Evolutionary conservation across 2,113 vertebrate species (phyloP).

Genomic region (Scortum barcoo): DNA sequence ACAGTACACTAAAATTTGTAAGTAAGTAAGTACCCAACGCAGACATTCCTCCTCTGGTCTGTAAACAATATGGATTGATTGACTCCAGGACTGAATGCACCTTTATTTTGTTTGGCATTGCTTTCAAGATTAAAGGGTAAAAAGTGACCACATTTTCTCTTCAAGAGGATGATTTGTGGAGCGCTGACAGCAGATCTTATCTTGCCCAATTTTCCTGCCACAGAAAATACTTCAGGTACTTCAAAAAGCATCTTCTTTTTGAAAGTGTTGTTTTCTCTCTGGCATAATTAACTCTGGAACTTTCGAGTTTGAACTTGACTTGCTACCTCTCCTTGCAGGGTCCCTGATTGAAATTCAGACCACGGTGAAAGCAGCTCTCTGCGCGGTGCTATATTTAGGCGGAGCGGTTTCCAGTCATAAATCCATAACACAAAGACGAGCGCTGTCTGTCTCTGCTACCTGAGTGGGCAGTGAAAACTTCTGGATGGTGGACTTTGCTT

Average conservation of each 20-base stretch:
- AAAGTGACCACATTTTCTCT: not conserved
- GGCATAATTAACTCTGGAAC: not conserved
- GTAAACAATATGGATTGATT: conserved; percentile 14
- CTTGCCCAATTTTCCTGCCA: not conserved
- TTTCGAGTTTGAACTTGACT: conserved; percentile 27
- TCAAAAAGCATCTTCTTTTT: conserved; percentile 10
- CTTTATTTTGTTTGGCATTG: conserved; percentile 18
- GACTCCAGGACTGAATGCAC: conserved; percentile 7
- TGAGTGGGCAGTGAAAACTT: conserved; percentile 65
- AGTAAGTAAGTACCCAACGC: conserved; percentile 18
- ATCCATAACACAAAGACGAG: conserved; percentile 69
- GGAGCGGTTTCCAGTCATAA: conserved; percentile 70
- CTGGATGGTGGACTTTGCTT: conserved; percentile 47
- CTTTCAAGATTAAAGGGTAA: conserved; percentile 8
- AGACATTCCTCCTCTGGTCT: conserved; percentile 42
- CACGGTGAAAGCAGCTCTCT: conserved; percentile 52
- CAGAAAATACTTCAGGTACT: not conserved
- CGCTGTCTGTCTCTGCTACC: conserved; percentile 71
- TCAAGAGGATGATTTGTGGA: conserved; percentile 26
- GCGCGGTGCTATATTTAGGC: conserved; percentile 68
- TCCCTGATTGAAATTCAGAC: conserved; percentile 67
- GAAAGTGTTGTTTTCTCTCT: not conserved
- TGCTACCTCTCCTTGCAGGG: conserved; percentile 28
- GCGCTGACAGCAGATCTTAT: conserved; percentile 22
- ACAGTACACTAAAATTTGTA: conserved; percentile 32